Evolutionary conservation across 2,113 vertebrate genomes (phyloP), one percentile per base, ranked within the genome.

Genomic region (Stictonetta naevosa): DNA sequence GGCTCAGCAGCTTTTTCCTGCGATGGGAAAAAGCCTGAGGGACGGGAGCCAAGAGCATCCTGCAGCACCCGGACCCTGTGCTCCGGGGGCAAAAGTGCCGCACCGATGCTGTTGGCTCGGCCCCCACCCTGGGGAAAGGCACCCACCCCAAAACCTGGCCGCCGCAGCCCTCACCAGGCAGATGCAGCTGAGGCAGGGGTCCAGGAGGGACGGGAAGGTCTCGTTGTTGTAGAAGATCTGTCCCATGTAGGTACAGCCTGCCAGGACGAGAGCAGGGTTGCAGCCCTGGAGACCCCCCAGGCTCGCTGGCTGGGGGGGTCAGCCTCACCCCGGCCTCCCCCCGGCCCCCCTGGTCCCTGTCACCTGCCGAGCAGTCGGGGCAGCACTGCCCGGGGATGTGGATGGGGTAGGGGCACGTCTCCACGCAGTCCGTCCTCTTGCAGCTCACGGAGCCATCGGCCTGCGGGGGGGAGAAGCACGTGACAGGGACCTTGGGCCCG

Each of bases 161-260:
- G 38, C 69, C 3, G 5, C 33, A 10, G 53, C 64, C 33, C 97
- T 36, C 97, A 98, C 98, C 98, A 98, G 94, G 94, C 98, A 98
- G 95, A 98, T 98, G 94, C 98, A 98, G 96, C 97, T 98, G 48
- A 98, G 97, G 48, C 98, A 98, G 4, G 98, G 98, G n/a, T 98
- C 98, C 69, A 97, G 88, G 31, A 93, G 8, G 0, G 98, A 98
- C 0, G 97, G 98, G 88, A 98, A 98, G 62, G 98, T 98, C 92
- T 98, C 98, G 1, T 98, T 98, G 96, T 98, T 98, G 94, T 97
- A 97, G 91, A 98, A 98, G 89, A 96, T 96, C 81, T 96, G 97
- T 17, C 98, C 98, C 48, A 95, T 98, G 93, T 98, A 98, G 86
- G 98, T 98, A 59, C 98, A 98, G 81, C 98, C 98, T 98, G 83